Base-by-base conservation (phyloP, 2,888 invertebrate species). In the Amblyjoppa fuscipennis region DNA sequence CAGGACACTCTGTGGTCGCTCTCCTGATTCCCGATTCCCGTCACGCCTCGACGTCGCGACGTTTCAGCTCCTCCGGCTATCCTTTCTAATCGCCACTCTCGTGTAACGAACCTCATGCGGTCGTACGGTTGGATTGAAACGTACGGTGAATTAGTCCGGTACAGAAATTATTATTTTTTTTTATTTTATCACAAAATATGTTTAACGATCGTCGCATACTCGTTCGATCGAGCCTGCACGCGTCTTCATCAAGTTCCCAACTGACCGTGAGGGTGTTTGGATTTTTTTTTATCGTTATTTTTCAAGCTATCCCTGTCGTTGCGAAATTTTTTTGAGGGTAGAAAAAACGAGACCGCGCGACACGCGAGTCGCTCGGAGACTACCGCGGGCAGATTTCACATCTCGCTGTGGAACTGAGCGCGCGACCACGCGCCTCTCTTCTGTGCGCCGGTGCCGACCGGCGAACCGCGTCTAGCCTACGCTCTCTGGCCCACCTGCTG, bases 331-430 rank as follows among this genome's bases (percentile, higher is more conserved):
- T 64, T 13, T n/a, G 56, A 73, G 66, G 25, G 31, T 68, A 75
- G 74, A 69, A 77, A 68, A 70, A 76, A 25, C 74, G 86, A 90
- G 90, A 91, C 91, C 90, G 91, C 87, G 88, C 92, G 90, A 89
- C 90, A 88, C 91, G 92, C 92, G 90, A 89, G 91, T 91, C 88
- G 89, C 90, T 88, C 90, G 90, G 90, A 89, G 90, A 92, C 92
- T 93, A 92, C 84, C 86, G 74, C 70, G 68, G 73, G 59, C 41
- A 59, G 83, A 84, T 74, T 84, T 84, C 75, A 73, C 80, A 75
- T 87, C 85, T 85, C 84, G 88, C 81, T 76, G 80, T 84, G 61
- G 83, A 74, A 45, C 49, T 74, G 70, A 41, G 69, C 53, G 59
- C 80, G 70, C 83, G 80, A 81, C 82, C 85, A 83, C 84, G 81